A percentile compares a stretch with the other conserved stretches of the same genome.
Evolutionary conservation across 2,113 vertebrate species (phyloP).

Genomic region (Misgurnus anguillicaudatus): DNA sequence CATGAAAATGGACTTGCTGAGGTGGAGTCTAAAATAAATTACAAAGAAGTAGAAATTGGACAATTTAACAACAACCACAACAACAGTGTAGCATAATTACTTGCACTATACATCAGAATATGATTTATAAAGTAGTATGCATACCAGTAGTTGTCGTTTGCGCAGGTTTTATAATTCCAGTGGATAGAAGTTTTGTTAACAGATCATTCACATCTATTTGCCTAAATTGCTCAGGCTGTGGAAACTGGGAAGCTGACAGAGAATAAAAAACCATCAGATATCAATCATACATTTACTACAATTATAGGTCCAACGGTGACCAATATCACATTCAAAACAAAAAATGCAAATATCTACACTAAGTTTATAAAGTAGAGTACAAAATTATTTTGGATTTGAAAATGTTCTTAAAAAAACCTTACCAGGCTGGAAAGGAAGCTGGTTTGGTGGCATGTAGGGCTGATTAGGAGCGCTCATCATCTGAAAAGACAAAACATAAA

Average conservation of each 20-base stretch:
- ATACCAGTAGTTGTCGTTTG: conserved; percentile 73
- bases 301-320: background rate
- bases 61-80: background rate
- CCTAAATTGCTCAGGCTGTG: conserved; percentile 87
- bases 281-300: background rate
- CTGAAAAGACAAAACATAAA: conserved; percentile 52
- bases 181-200: conserved; percentile 89
- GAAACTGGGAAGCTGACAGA: conserved; percentile 59
- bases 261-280: background rate
- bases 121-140: background rate
- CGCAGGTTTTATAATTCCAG: conserved; percentile 87
- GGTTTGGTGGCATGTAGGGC: conserved; percentile 81
- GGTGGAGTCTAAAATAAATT: conserved; percentile 70
- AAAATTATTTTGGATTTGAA: background rate
- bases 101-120: background rate
- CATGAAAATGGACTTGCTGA: conserved; percentile 67
- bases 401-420: conserved; percentile 41
- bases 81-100: background rate
- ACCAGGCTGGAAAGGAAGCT: conserved; percentile 84
- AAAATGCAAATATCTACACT: too few species aligned
- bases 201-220: conserved; percentile 96
- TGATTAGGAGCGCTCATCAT: conserved; percentile 70
- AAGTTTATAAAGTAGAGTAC: background rate
- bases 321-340: background rate
- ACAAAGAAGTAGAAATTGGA: background rate